phyloP scores from a whole-genome alignment of 92 coral and sea anemone genomes.

The Zoanthus sansibaricus region DNA sequence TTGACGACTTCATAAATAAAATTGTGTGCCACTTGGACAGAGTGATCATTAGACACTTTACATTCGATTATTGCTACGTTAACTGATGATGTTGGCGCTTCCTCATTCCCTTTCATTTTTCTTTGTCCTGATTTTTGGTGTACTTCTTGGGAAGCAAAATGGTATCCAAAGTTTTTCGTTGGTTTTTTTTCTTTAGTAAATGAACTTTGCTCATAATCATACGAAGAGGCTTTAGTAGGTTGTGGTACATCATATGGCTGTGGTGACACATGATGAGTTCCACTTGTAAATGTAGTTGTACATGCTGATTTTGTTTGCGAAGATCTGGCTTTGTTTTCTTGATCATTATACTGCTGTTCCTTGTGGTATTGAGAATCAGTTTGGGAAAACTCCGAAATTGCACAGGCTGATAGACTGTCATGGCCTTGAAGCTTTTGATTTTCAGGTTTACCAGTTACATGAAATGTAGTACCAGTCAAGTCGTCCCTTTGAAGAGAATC shows the following conservation, averaged over 20 bases:
- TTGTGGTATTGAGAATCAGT: not conserved
- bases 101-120: not conserved
- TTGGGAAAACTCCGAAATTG: not conserved
- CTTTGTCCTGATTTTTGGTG: not conserved
- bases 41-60: not conserved
- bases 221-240: not conserved
- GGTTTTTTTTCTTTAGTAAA: no score
- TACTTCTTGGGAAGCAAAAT: not conserved
- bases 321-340: not conserved
- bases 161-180: no score
- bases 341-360: not conserved
- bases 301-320: not conserved
- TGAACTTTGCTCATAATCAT: no score
- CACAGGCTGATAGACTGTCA: not conserved
- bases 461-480: not conserved
- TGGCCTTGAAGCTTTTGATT: not conserved
- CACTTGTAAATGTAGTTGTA: not conserved
- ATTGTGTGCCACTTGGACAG: no score
- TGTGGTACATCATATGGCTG: not conserved
- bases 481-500: not conserved
- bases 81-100: constrained; percentile 7
- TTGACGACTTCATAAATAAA: not conserved
- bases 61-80: constrained; percentile 35
- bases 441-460: not conserved
- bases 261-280: not conserved